These are phyloP conservation scores for Melanchra persicariae DNA, from an alignment of 2,888 invertebrate genomes.

Conservation along the genomic window DNA sequence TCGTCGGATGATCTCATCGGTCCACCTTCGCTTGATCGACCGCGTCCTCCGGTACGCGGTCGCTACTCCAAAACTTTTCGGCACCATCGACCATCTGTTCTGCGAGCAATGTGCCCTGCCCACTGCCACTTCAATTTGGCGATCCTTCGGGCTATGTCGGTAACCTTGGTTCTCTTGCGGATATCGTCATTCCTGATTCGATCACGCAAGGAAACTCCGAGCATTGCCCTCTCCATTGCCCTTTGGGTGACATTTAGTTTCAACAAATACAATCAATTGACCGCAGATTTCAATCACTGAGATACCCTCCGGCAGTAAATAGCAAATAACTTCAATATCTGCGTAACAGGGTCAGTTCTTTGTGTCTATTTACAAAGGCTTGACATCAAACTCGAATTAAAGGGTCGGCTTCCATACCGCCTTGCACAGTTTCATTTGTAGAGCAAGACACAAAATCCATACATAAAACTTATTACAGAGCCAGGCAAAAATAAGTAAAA, in stretches of 20 bases:
- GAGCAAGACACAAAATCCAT: conserved; percentile 28
- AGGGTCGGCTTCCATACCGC: conserved; percentile 69
- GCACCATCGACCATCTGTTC: too few species aligned
- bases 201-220: too few species aligned
- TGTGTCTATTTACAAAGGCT: conserved; percentile 72
- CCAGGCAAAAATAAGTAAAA: not conserved
- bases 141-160: too few species aligned
- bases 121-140: too few species aligned
- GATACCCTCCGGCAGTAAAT: conserved; percentile 54
- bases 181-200: too few species aligned
- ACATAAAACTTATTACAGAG: not conserved
- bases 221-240: too few species aligned
- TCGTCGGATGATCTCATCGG: too few species aligned
- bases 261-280: conserved; percentile 25
- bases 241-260: conserved; percentile 1
- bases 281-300: conserved; percentile 55
- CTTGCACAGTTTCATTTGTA: conserved; percentile 66
- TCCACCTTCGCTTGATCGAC: too few species aligned
- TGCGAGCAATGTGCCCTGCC: too few species aligned
- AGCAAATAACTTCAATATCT: conserved; percentile 64
- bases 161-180: too few species aligned
- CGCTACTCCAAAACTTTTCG: too few species aligned
- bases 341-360: conserved; percentile 64
- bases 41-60: too few species aligned
- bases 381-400: conserved; percentile 72